phyloP scores from a whole-genome alignment of 2,888 invertebrate species.

The Alviniconcha strummeri region DNA sequence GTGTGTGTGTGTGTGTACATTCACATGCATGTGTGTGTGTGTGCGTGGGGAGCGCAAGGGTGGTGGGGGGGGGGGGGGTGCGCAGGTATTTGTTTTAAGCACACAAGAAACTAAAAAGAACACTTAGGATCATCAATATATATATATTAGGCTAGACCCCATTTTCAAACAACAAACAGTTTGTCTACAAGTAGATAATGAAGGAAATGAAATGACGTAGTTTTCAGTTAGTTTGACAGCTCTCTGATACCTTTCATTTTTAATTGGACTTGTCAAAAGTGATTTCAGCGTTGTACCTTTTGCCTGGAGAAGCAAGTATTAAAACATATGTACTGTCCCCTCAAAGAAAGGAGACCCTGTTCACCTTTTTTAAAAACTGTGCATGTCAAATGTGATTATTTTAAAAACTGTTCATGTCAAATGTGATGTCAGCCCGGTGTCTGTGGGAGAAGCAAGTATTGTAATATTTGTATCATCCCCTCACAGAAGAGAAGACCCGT shows the following conservation, averaged over 20 bases:
- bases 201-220: no score
- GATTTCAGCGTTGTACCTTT: constrained; percentile 64
- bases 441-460: constrained; percentile 90
- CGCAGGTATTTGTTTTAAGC: no score
- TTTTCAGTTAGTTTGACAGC: no score
- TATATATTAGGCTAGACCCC: no score
- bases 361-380: not conserved
- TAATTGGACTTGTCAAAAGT: no score
- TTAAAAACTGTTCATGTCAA: not conserved
- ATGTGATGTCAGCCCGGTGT: constrained; percentile 77
- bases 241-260: no score
- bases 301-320: constrained; percentile 89
- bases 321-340: constrained; percentile 92
- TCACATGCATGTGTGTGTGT: not conserved
- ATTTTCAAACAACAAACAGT: no score
- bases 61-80: not conserved
- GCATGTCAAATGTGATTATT: not conserved
- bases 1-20: not conserved
- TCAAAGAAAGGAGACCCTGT: constrained; percentile 86
- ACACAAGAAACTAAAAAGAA: no score
- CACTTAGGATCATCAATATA: no score
- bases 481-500: constrained; percentile 86
- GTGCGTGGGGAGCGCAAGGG: not conserved
- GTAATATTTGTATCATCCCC: constrained; percentile 92
- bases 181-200: no score